Evolutionary conservation across 2,888 invertebrate species (phyloP).

Genomic region (Diloba caeruleocephala): DNA sequence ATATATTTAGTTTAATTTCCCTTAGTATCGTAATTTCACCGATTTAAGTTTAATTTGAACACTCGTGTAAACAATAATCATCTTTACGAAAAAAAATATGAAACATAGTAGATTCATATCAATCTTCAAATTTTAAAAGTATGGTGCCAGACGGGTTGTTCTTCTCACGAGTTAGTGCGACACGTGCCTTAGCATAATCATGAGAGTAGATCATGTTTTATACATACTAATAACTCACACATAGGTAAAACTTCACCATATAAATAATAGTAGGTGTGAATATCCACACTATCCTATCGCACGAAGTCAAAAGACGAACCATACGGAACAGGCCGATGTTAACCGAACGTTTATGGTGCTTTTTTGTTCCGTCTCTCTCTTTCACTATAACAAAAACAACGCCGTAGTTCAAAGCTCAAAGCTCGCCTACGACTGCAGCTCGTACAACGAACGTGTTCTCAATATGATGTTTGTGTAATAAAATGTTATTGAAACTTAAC

Average conservation of each 20-base stretch:
- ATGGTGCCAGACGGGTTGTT: conserved; percentile 15
- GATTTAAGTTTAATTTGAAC: too few species aligned
- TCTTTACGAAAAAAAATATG: too few species aligned
- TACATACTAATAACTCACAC: conserved; percentile 7
- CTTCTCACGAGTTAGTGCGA: conserved; percentile 17
- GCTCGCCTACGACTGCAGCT: conserved; percentile 62
- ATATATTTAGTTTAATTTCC: too few species aligned
- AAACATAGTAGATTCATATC: too few species aligned
- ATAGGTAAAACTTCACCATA: conserved; percentile 16
- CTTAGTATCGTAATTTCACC: too few species aligned
- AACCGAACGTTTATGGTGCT: conserved; percentile 80
- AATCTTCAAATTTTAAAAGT: background rate
- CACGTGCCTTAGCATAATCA: conserved; percentile 41
- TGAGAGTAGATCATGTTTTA: conserved; percentile 1
- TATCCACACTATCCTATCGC: conserved; percentile 66
- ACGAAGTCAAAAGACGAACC: conserved; percentile 66
- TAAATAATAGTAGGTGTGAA: conserved; percentile 18
- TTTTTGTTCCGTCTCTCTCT: conserved; percentile 79
- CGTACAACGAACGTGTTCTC: conserved; percentile 57
- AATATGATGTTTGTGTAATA: conserved; percentile 53
- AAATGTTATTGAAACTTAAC: conserved; percentile 69
- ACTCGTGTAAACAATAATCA: too few species aligned
- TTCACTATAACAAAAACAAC: conserved; percentile 76
- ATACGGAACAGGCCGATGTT: conserved; percentile 75
- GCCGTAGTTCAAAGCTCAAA: conserved; percentile 65